Conservation (phyloP, 2,888 invertebrate species). For the Drosophila mimetica region DNA sequence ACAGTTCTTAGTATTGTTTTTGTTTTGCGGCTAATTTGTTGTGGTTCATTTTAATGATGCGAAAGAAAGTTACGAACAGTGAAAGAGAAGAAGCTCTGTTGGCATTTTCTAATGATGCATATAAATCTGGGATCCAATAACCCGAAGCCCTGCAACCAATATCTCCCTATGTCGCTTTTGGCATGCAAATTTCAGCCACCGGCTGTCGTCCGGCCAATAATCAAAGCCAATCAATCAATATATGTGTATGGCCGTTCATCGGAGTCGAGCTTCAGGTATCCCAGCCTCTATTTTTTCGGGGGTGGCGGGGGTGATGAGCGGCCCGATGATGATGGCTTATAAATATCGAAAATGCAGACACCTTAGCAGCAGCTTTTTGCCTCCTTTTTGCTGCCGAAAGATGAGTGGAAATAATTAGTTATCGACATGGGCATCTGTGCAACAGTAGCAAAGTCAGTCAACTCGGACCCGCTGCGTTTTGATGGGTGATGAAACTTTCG, state of each 20-base stretch:
- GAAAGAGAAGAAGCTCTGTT: slow-evolving; percentile 10
- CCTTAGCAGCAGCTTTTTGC: slow-evolving; percentile 46
- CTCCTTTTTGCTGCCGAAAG: slow-evolving; percentile 35
- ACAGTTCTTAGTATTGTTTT: slow-evolving; percentile 46
- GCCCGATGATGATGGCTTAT: slow-evolving; percentile 48
- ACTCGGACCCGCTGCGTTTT: slow-evolving; percentile 35
- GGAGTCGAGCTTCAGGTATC: background rate
- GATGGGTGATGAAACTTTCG: slow-evolving; percentile 64
- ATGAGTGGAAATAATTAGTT: slow-evolving; percentile 66
- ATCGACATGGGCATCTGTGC: slow-evolving; percentile 45
- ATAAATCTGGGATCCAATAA: slow-evolving; percentile 44
- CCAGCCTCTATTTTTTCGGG: background rate
- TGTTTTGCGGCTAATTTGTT: slow-evolving; percentile 37
- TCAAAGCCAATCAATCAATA: slow-evolving; percentile 43
- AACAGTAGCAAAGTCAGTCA: slow-evolving; percentile 58
- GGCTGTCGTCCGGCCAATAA: slow-evolving; percentile 39
- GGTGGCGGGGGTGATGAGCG: slow-evolving; percentile 36
- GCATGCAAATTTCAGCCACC: slow-evolving; percentile 43
- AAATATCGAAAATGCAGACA: slow-evolving; percentile 55
- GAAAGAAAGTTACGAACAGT: slow-evolving; percentile 67
- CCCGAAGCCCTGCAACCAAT: slow-evolving; percentile 35
- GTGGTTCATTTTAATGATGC: slow-evolving; percentile 71
- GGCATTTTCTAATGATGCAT: slow-evolving; percentile 68
- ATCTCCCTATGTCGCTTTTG: slow-evolving; percentile 18
- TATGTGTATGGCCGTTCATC: slow-evolving; percentile 6